A percentile compares a stretch with the other conserved stretches of the same genome.
Conservation (phyloP, 1,140 invertebrate genomes). For the Drosophila dunni region DNA sequence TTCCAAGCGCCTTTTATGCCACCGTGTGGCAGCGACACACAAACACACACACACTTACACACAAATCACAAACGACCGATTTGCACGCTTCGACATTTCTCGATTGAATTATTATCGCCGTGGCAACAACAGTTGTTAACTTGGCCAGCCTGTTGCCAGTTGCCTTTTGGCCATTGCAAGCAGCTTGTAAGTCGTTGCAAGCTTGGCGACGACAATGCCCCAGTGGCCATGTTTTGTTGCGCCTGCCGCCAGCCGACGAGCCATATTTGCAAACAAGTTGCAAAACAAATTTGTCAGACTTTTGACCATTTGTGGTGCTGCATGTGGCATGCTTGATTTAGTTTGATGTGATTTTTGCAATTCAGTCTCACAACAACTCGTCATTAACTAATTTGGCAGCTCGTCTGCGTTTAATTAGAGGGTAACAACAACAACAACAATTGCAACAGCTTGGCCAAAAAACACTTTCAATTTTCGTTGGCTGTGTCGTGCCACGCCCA, state of each 20-base stretch:
- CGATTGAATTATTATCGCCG: constrained; percentile 78
- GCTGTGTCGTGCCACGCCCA: constrained; percentile 36
- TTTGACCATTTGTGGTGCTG: constrained; percentile 63
- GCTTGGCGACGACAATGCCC: constrained; percentile 67
- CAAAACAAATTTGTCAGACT: constrained; percentile 81
- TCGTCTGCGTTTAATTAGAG: constrained; percentile 74
- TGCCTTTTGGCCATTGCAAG: neutral
- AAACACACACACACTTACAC: neutral
- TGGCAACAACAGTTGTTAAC: constrained; percentile 11
- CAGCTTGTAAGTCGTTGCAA: constrained; percentile 28
- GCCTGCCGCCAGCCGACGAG: constrained; percentile 30
- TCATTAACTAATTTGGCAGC: constrained; percentile 80
- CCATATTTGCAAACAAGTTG: constrained; percentile 78
- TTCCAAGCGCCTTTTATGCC: constrained; percentile 77
- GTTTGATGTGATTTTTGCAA: constrained; percentile 60
- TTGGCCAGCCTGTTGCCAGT: neutral
- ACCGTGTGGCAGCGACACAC: constrained; percentile 26
- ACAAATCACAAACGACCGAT: constrained; percentile 63
- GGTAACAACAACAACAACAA: constrained; percentile 24
- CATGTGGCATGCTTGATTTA: constrained; percentile 43
- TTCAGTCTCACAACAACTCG: constrained; percentile 45
- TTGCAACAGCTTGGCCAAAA: constrained; percentile 12
- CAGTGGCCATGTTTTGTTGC: constrained; percentile 67
- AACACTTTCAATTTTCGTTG: constrained; percentile 73
- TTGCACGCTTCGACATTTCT: constrained; percentile 80